Conservation (phyloP, 1,140 invertebrate species). For the Metaphire vulgaris region DNA sequence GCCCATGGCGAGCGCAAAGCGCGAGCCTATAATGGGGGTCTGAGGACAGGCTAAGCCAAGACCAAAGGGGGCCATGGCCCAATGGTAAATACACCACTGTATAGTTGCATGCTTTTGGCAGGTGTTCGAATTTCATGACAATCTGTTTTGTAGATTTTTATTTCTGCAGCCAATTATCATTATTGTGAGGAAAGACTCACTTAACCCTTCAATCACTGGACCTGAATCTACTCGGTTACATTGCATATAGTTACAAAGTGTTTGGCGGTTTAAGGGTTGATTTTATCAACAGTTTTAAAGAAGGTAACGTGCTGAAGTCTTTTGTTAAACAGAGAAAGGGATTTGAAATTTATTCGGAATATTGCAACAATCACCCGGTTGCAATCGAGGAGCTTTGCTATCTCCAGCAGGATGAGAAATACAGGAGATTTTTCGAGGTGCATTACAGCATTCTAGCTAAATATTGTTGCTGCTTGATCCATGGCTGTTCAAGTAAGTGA, state of each 20-base stretch:
- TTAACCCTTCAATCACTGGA: neutral
- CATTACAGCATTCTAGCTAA: too few species aligned
- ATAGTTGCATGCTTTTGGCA: too few species aligned
- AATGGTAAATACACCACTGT: too few species aligned
- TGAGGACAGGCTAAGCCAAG: too few species aligned
- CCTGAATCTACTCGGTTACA: neutral
- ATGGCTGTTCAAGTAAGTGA: too few species aligned
- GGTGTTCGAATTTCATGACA: neutral
- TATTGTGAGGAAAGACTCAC: neutral
- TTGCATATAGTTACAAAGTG: too few species aligned
- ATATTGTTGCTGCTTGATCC: too few species aligned
- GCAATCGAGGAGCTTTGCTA: slow-evolving; percentile 68
- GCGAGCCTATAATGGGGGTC: too few species aligned
- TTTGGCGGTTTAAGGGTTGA: neutral
- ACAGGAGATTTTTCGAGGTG: slow-evolving; percentile 73
- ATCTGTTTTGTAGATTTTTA: neutral
- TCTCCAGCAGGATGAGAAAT: slow-evolving; percentile 65
- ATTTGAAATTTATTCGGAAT: slow-evolving; percentile 75
- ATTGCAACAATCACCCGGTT: slow-evolving; percentile 82
- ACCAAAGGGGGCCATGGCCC: too few species aligned
- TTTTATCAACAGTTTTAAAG: neutral
- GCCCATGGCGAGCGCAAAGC: too few species aligned
- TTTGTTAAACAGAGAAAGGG: slow-evolving; percentile 54
- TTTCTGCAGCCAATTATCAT: neutral
- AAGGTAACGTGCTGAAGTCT: neutral